phyloP scores from a whole-genome alignment of 1,140 invertebrate genomes.

The Drosophila sproati region DNA sequence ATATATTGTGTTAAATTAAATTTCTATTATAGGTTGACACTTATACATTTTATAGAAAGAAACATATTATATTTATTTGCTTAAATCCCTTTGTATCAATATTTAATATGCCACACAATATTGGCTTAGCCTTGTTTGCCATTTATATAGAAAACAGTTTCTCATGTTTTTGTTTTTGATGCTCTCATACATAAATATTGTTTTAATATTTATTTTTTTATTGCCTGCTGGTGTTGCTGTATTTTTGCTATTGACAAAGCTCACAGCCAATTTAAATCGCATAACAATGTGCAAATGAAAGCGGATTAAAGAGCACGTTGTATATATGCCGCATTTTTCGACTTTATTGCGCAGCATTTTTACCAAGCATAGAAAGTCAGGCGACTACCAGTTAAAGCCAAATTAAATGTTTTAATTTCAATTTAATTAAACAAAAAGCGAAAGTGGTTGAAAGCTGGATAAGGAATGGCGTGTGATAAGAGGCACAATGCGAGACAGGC shows the following conservation, averaged over 20 bases:
- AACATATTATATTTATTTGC: neutral
- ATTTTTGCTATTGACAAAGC: neutral
- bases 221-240: neutral
- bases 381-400: constrained; percentile 1
- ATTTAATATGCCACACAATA: constrained; percentile 5
- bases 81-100: neutral
- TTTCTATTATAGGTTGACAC: too few species aligned
- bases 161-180: neutral
- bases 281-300: neutral
- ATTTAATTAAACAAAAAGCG: constrained; percentile 32
- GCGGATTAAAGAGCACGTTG: constrained; percentile 19
- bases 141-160: constrained; percentile 1
- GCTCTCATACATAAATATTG: neutral
- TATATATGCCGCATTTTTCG: constrained; percentile 12
- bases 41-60: neutral
- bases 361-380: neutral
- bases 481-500: constrained; percentile 1
- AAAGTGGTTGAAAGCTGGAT: constrained; percentile 2
- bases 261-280: constrained; percentile 12
- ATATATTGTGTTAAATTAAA: too few species aligned
- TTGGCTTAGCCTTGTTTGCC: constrained; percentile 9
- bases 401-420: constrained; percentile 32
- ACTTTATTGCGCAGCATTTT: constrained; percentile 17
- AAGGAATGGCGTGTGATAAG: neutral
- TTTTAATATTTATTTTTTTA: constrained; percentile 4